Conservation (phyloP, 2,797 vertebrate genomes). For the Neosilurus mollespiculum region DNA sequence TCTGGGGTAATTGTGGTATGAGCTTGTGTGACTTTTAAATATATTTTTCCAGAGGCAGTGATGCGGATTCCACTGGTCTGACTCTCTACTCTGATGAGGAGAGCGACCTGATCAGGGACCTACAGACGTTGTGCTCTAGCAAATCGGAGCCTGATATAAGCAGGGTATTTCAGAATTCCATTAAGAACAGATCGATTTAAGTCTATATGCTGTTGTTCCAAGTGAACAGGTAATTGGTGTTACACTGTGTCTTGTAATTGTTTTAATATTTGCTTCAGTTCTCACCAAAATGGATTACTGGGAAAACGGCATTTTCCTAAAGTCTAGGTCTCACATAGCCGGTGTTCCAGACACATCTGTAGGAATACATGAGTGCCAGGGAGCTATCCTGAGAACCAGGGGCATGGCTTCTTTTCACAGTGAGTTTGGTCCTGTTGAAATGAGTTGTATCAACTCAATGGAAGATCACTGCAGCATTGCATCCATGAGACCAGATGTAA, state of each 20-base stretch:
- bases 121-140: slow-evolving; percentile 93
- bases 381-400: no score
- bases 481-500: no score
- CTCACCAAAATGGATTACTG: background rate
- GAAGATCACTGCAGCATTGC: no score
- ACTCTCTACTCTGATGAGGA: slow-evolving; percentile 86
- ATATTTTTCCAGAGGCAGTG: slow-evolving; percentile 36
- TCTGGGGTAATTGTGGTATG: background rate
- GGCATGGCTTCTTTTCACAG: no score
- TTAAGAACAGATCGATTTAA: background rate
- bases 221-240: background rate
- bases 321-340: no score
- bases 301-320: background rate
- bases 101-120: slow-evolving; percentile 86
- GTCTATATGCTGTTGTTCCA: background rate
- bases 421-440: no score
- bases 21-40: background rate
- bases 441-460: no score
- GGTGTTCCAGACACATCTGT: no score
- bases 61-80: slow-evolving; percentile 66
- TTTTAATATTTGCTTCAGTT: background rate
- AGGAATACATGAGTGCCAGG: no score
- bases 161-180: slow-evolving; percentile 73
- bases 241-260: background rate
- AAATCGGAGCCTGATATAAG: slow-evolving; percentile 94